Percentiles rank a stretch among this genome's conserved stretches.
phyloP scores from a whole-genome alignment of 2,797 vertebrate genomes.

The Hippocampus kuda region DNA sequence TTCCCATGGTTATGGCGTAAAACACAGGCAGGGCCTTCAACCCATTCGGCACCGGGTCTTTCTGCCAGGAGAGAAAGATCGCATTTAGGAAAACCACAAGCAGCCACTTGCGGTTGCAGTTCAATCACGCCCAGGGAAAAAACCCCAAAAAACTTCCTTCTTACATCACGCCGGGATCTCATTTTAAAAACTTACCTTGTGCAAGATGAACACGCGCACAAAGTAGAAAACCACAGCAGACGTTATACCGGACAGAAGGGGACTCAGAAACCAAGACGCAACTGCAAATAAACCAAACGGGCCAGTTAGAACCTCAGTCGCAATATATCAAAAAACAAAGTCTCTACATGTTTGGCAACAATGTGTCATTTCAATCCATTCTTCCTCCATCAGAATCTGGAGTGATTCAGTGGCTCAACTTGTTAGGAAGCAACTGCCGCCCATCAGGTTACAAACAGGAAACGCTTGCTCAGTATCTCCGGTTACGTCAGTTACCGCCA shows the following conservation, averaged over 20 bases:
- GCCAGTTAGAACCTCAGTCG: not conserved
- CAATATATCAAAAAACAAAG: no score
- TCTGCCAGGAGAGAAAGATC: conserved; percentile 58
- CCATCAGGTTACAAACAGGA: conserved; percentile 3
- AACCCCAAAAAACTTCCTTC: not conserved
- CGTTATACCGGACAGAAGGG: conserved; percentile 90
- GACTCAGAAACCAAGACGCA: conserved; percentile 93
- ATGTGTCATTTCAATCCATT: not conserved
- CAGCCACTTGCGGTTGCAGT: not conserved
- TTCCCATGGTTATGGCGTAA: conserved; percentile 86
- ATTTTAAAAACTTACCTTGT: conserved; percentile 73
- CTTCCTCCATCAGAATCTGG: not conserved
- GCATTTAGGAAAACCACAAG: not conserved
- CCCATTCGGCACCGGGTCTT: conserved; percentile 90
- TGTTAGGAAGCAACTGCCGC: not conserved
- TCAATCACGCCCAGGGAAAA: not conserved
- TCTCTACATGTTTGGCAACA: not conserved
- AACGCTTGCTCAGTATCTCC: not conserved
- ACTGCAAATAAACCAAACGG: conserved; percentile 62
- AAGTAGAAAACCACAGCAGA: conserved; percentile 88
- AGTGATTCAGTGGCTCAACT: not conserved
- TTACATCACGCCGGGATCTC: not conserved
- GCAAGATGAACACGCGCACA: conserved; percentile 81
- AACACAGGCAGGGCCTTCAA: conserved; percentile 87
- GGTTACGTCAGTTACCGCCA: not conserved